These are phyloP conservation scores for Pachydiplax longipennis DNA, from an alignment of 2,888 invertebrate species.

Conservation along the genomic window DNA sequence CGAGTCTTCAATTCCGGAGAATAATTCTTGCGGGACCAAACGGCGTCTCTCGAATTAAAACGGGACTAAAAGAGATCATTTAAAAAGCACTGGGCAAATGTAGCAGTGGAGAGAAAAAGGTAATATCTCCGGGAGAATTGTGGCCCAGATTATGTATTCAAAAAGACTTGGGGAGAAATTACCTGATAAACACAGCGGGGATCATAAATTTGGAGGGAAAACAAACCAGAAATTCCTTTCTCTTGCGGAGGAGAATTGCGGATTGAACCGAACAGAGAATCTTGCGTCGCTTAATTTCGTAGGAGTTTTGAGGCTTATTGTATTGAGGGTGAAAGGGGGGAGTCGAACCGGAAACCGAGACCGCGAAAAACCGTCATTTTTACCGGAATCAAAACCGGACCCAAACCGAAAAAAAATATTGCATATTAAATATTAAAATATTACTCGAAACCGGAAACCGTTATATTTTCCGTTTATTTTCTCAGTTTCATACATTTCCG, in stretches of 20 bases:
- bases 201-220: background rate
- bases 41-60: background rate
- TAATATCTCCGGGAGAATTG: background rate
- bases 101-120: background rate
- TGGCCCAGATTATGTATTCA: background rate
- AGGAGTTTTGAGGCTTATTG: background rate
- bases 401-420: too few species aligned
- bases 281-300: background rate
- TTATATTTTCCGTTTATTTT: too few species aligned
- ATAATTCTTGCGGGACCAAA: too few species aligned
- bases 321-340: background rate
- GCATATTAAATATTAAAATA: too few species aligned
- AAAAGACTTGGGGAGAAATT: background rate
- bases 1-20: too few species aligned
- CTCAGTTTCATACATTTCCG: too few species aligned
- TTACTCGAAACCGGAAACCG: too few species aligned
- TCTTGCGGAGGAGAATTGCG: background rate
- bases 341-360: too few species aligned
- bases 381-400: too few species aligned
- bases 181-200: background rate
- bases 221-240: background rate
- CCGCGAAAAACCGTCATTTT: too few species aligned
- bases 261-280: background rate
- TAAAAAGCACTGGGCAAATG: too few species aligned
- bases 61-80: background rate